These are phyloP conservation scores for Homarus gammarus DNA, from an alignment of 2,888 invertebrate species.

Conservation along the genomic window DNA sequence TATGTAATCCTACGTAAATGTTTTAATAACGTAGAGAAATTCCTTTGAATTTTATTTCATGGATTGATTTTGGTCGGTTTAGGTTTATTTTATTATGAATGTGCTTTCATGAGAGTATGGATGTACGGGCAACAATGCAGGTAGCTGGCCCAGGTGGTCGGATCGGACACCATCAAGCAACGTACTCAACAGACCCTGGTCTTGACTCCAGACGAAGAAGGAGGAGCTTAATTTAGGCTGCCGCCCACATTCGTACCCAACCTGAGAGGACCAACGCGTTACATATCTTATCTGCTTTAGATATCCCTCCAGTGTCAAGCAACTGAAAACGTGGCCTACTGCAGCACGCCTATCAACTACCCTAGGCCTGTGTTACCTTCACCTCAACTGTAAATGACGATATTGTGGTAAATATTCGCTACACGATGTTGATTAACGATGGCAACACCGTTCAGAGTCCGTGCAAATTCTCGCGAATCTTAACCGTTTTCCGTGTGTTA, in stretches of 20 bases:
- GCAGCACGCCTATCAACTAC: not conserved
- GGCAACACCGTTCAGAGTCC: constrained; percentile 49
- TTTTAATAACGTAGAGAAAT: no score
- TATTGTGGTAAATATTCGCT: no score
- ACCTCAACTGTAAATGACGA: not conserved
- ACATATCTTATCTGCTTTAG: constrained; percentile 24
- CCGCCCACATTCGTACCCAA: constrained; percentile 60
- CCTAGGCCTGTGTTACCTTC: not conserved
- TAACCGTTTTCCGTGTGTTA: constrained; percentile 33
- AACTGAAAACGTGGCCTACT: constrained; percentile 22
- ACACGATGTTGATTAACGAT: not conserved
- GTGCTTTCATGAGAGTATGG: not conserved
- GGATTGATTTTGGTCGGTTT: no score
- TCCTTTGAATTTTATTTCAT: no score
- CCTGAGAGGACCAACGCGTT: constrained; percentile 4
- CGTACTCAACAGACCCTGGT: not conserved
- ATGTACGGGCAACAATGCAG: not conserved
- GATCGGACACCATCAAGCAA: constrained; percentile 12
- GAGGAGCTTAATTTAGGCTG: constrained; percentile 11
- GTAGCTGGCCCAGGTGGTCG: not conserved
- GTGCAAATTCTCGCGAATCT: constrained; percentile 64
- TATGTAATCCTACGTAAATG: no score
- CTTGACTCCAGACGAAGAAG: constrained; percentile 5
- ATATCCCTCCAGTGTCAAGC: constrained; percentile 13
- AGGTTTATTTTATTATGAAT: not conserved